Conservation (phyloP, 2,888 invertebrate species). For the Vanessa cardui region DNA sequence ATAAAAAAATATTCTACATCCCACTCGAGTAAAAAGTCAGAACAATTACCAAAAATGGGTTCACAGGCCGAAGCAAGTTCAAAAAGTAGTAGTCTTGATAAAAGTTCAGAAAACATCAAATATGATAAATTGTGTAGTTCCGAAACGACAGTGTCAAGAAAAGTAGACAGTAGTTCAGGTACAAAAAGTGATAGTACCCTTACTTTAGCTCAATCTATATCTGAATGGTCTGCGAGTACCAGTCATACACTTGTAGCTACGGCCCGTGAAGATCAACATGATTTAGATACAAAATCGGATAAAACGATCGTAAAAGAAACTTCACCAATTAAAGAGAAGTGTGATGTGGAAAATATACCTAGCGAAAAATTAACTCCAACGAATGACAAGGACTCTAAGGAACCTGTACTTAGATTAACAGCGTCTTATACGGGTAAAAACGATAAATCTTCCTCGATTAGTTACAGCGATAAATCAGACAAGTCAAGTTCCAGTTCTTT, state of each 20-base stretch:
- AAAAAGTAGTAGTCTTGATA: slow-evolving; percentile 84
- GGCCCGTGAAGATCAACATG: slow-evolving; percentile 72
- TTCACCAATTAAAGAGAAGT: slow-evolving; percentile 51
- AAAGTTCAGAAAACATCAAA: slow-evolving; percentile 78
- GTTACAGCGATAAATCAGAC: slow-evolving; percentile 78
- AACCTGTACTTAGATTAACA: slow-evolving; percentile 65
- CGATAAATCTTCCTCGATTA: slow-evolving; percentile 79
- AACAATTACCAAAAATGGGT: slow-evolving; percentile 70
- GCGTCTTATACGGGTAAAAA: slow-evolving; percentile 62
- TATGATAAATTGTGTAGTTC: slow-evolving; percentile 85
- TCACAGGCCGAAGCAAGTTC: slow-evolving; percentile 80
- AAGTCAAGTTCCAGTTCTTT: slow-evolving; percentile 80
- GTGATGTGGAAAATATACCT: slow-evolving; percentile 51
- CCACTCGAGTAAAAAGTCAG: slow-evolving; percentile 79
- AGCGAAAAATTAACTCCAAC: slow-evolving; percentile 53
- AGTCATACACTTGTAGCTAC: slow-evolving; percentile 89
- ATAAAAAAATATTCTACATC: slow-evolving; percentile 83
- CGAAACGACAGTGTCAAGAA: slow-evolving; percentile 79
- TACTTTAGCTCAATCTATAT: slow-evolving; percentile 89
- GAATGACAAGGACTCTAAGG: slow-evolving; percentile 54
- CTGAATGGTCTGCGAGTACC: slow-evolving; percentile 92
- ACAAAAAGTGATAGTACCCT: slow-evolving; percentile 92
- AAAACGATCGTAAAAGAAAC: slow-evolving; percentile 75
- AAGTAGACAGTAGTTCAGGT: slow-evolving; percentile 85
- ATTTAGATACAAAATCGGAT: slow-evolving; percentile 74